Conservation (phyloP, 2,888 invertebrate species). For the Agrotis exclamationis region DNA sequence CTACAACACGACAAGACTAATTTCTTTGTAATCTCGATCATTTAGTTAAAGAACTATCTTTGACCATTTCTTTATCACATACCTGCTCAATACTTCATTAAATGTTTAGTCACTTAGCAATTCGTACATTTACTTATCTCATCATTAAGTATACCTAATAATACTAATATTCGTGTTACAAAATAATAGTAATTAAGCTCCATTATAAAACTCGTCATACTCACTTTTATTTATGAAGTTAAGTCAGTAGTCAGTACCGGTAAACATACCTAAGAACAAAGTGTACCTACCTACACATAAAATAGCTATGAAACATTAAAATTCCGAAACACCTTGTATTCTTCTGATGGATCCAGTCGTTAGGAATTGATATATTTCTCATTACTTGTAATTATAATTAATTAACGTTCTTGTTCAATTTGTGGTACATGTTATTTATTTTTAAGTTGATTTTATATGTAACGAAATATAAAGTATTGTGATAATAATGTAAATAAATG, state of each 20-base stretch:
- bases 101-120: conserved; percentile 16
- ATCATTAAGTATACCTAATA: not conserved
- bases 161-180: conserved; percentile 12
- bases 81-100: not conserved
- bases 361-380: conserved; percentile 49
- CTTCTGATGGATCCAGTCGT: conserved; percentile 45
- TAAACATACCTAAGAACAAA: conserved; percentile 53
- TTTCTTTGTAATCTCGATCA: not conserved
- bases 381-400: conserved; percentile 61
- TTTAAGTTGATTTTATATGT: conserved; percentile 81
- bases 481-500: conserved; percentile 87
- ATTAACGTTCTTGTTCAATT: conserved; percentile 74
- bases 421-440: conserved; percentile 84
- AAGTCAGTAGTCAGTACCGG: conserved; percentile 18
- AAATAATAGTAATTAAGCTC: not conserved
- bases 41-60: not conserved
- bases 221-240: not conserved
- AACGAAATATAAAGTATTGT: conserved; percentile 78
- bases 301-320: conserved; percentile 26
- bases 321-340: conserved; percentile 35
- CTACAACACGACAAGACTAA: not conserved
- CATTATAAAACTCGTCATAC: conserved; percentile 29
- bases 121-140: conserved; percentile 3
- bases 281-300: conserved; percentile 36
- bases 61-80: not conserved